These are phyloP conservation scores for Augochlora pura DNA, from an alignment of 1,140 invertebrate genomes.

Conservation along the genomic window DNA sequence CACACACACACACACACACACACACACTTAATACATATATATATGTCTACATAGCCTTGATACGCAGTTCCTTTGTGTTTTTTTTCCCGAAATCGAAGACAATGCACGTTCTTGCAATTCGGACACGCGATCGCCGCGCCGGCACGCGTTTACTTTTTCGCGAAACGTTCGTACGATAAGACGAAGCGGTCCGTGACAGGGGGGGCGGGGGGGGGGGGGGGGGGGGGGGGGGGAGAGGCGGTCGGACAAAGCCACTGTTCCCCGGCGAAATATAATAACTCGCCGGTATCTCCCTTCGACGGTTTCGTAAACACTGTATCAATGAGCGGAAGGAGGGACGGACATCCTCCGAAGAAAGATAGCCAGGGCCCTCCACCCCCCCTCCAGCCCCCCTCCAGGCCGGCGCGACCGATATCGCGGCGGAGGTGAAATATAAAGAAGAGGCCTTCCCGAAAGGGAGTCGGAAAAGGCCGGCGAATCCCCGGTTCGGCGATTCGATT, in stretches of 20 bases:
- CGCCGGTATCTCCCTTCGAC: conserved; percentile 31
- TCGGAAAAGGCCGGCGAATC: too few relatives aligned
- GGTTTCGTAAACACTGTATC: conserved; percentile 46
- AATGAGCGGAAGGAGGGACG: conserved; percentile 8
- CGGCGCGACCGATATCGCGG: conserved; percentile 23
- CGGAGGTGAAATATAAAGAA: conserved; percentile 4
- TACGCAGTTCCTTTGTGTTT: too few relatives aligned
- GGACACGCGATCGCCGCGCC: not conserved
- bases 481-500: too few relatives aligned
- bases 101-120: not conserved
- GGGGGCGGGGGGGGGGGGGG: too few relatives aligned
- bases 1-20: too few relatives aligned
- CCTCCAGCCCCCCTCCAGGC: too few relatives aligned
- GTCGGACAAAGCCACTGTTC: conserved; percentile 22
- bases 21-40: too few relatives aligned
- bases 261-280: conserved; percentile 44
- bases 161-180: conserved; percentile 22
- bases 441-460: not conserved
- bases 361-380: not conserved
- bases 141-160: conserved; percentile 26
- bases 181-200: not conserved
- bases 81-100: not conserved
- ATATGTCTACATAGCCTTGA: too few relatives aligned
- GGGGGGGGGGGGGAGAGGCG: not conserved
- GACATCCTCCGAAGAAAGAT: conserved; percentile 20